Conservation (phyloP, 2,888 invertebrate species). For the Sthenelais limicola region DNA sequence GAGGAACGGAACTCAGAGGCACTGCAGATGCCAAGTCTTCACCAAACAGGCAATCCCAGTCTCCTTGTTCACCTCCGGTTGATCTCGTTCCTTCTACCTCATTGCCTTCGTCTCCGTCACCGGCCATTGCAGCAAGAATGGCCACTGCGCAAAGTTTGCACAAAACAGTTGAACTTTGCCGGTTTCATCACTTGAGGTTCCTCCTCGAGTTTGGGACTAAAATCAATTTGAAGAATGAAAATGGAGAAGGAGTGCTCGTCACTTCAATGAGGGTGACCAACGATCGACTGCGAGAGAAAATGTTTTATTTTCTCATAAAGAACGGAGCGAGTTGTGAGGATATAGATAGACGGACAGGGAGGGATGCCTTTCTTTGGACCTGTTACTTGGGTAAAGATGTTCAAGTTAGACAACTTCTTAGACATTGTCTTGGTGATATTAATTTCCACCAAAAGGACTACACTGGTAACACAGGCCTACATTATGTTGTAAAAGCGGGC, state of each 20-base stretch:
- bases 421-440: constrained; percentile 12
- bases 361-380: constrained; percentile 22
- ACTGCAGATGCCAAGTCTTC: too few relatives aligned
- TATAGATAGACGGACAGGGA: not conserved
- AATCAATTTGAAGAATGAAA: not conserved
- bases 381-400: constrained; percentile 19
- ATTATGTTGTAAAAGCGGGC: not conserved
- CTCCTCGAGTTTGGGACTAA: constrained; percentile 10
- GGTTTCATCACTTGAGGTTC: constrained; percentile 26
- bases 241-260: constrained; percentile 5
- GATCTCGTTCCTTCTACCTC: too few relatives aligned
- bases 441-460: constrained; percentile 6
- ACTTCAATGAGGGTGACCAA: constrained; percentile 10
- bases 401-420: constrained; percentile 6
- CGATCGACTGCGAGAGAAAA: constrained; percentile 21
- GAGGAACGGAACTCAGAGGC: too few relatives aligned
- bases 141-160: constrained; percentile 12
- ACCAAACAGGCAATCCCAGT: too few relatives aligned
- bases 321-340: not conserved
- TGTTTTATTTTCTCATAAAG: constrained; percentile 30
- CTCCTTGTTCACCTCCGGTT: too few relatives aligned
- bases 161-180: constrained; percentile 14
- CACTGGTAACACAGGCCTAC: not conserved
- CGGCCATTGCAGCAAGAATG: not conserved
- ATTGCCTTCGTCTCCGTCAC: too few relatives aligned